Base-by-base conservation (phyloP, 2,888 invertebrate species). In the Callyntrura sp. region DNA sequence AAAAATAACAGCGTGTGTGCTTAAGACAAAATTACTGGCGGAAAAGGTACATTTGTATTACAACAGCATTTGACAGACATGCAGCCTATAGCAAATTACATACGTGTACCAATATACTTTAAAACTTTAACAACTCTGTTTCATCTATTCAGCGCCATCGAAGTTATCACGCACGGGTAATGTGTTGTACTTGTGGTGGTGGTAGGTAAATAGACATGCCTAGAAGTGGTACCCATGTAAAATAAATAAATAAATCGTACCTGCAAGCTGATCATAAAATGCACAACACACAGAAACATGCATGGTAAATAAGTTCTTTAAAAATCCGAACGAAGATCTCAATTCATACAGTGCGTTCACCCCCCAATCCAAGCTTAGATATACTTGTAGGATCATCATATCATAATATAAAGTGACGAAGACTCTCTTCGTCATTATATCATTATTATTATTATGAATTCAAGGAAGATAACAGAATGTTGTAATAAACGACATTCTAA, bases 321-420 rank as follows among this genome's bases (percentile, higher is more conserved):
- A 86, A 87, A 73, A 73, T 68, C 81, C 55, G 70, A 87, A 70
- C 81, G 70, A 78, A 35, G 51, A 82, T 76, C 81, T 79, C 79
- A 87, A 81, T 87, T 87, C 87, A 81, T 81, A 88, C 89, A 89
- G 89, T 89, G 78, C 89, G 84, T 89, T 89, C 89, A 89, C 89
- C 89, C 84, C 89, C n/a, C 68, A 12, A 62, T 11, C 62, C 35
- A 43, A 68, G 65, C 43, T 43, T 62, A n/a, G n/a, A 11, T 45
- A 20, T 48, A 73, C 23, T 20, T 78, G 45, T n/a, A 81, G 57
- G 35, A 79, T 84, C 81, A 68, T 17, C 55, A 73, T 35, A 65
- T 78, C 73, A 48, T 73, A 20, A 62, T 57, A 57, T 57, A 57
- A 51, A 35, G 60, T 43, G 25, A 65, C 57, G 68, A 60, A 70